phyloP scores from a whole-genome alignment of 2,888 invertebrate genomes.

The Pollenia angustigena region DNA sequence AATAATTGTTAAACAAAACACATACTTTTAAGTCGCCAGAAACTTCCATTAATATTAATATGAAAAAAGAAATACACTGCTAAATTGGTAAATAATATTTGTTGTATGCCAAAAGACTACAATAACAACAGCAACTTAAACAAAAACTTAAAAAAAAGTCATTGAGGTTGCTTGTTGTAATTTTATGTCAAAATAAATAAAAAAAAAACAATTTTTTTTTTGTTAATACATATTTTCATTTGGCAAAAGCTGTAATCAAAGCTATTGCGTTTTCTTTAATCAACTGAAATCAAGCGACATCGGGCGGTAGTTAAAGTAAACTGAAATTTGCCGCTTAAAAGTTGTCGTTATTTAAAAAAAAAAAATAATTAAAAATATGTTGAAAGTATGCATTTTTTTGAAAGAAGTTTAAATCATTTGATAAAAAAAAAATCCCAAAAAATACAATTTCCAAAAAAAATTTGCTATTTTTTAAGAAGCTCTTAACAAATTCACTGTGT shows the following conservation, averaged over 20 bases:
- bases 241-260: slow-evolving; percentile 21
- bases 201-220: slow-evolving; percentile 29
- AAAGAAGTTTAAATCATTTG: no score
- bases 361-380: no score
- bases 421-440: no score
- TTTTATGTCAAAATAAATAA: slow-evolving; percentile 19
- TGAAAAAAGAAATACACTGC: slow-evolving; percentile 20
- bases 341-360: no score
- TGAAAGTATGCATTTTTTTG: no score
- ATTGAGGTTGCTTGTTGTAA: slow-evolving; percentile 7
- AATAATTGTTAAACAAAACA: slow-evolving; percentile 53
- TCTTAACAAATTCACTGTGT: no score
- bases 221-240: slow-evolving; percentile 4
- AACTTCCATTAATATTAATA: slow-evolving; percentile 5
- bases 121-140: not conserved
- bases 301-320: not conserved
- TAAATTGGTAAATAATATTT: slow-evolving; percentile 49
- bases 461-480: no score
- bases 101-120: slow-evolving; percentile 27
- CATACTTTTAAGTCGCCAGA: slow-evolving; percentile 14
- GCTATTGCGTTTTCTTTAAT: slow-evolving; percentile 36
- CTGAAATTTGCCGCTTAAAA: not conserved
- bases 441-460: no score
- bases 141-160: slow-evolving; percentile 7
- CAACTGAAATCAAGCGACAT: not conserved